A percentile compares a stretch with the other conserved stretches of the same genome.
phyloP scores from a whole-genome alignment of 1,140 invertebrate genomes.

The Drosophila teissieri region DNA sequence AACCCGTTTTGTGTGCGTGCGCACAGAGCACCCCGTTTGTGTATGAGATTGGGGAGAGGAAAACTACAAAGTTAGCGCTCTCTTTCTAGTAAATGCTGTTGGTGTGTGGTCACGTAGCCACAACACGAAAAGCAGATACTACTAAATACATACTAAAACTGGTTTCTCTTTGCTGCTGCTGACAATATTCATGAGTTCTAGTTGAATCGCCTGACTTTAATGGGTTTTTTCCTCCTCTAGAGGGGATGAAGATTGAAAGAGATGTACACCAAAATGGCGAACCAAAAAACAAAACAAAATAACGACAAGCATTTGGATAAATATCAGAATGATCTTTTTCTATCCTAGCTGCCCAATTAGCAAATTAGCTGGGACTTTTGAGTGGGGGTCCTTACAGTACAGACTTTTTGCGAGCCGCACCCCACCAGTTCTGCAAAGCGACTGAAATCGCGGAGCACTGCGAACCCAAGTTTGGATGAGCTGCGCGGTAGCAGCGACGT shows the following conservation, averaged over 20 bases:
- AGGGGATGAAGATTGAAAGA: constrained; percentile 22
- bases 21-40: constrained; percentile 26
- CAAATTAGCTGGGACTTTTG: not conserved
- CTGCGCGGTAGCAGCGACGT: constrained; percentile 28
- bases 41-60: constrained; percentile 40
- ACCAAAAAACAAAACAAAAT: not conserved
- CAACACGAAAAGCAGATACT: constrained; percentile 43
- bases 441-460: constrained; percentile 56
- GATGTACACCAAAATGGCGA: constrained; percentile 22
- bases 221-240: constrained; percentile 53
- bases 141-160: constrained; percentile 53
- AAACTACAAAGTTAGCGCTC: constrained; percentile 72
- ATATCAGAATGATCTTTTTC: too few species aligned
- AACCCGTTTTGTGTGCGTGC: constrained; percentile 77
- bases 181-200: constrained; percentile 69
- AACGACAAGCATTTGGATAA: constrained; percentile 4
- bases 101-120: constrained; percentile 74
- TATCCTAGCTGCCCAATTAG: not conserved
- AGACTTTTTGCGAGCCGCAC: constrained; percentile 63
- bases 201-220: constrained; percentile 59
- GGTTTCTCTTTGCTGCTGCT: constrained; percentile 54
- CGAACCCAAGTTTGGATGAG: constrained; percentile 50
- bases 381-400: too few species aligned
- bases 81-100: constrained; percentile 50
- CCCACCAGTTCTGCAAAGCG: constrained; percentile 73